Evolutionary conservation across 2,113 vertebrate genomes (phyloP).

Genomic region (Zeus faber): DNA sequence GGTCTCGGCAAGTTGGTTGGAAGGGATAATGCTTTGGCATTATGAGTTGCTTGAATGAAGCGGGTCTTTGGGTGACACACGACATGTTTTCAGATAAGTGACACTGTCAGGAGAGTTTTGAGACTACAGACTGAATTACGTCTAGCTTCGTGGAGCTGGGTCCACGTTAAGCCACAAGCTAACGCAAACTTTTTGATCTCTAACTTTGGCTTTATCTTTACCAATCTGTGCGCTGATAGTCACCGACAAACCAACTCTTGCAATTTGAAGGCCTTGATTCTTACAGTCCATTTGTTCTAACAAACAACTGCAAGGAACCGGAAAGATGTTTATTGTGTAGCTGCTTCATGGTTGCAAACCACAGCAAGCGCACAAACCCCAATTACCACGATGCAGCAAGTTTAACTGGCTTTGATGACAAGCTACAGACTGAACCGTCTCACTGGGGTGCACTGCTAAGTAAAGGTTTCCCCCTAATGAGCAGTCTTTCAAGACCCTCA

Average conservation of each 20-base stretch:
- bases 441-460: conserved; percentile 10
- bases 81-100: conserved; percentile 34
- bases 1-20: conserved; percentile 25
- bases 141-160: too few relatives aligned
- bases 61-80: conserved; percentile 29
- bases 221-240: background rate
- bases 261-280: too few relatives aligned
- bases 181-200: background rate
- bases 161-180: too few relatives aligned
- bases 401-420: conserved; percentile 34
- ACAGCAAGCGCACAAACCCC: background rate
- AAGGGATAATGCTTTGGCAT: conserved; percentile 28
- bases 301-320: conserved; percentile 9
- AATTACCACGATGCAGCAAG: conserved; percentile 24
- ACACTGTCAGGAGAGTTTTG: conserved; percentile 22
- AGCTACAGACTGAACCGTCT: conserved; percentile 7
- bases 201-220: background rate
- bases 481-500: conserved; percentile 24
- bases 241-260: conserved; percentile 11
- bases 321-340: conserved; percentile 16
- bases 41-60: conserved; percentile 23
- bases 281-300: background rate
- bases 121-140: conserved; percentile 21
- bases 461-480: conserved; percentile 34
- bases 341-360: conserved; percentile 5